Percentiles rank a stretch among this genome's conserved stretches.
phyloP scores from a whole-genome alignment of 2,797 vertebrate species.

The Lophotriccus pileatus region DNA sequence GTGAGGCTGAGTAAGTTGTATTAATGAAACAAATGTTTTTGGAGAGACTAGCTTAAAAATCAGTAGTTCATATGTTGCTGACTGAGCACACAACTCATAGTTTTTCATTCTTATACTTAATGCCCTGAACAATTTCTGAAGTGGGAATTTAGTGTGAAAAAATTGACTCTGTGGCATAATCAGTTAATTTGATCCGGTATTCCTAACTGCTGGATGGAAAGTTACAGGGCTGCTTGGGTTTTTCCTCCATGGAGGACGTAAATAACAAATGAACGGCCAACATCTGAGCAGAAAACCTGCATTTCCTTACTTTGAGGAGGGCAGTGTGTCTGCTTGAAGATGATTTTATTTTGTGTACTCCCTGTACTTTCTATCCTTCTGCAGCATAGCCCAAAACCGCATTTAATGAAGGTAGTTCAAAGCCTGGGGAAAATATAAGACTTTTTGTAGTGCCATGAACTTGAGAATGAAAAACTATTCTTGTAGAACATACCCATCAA shows the following conservation, averaged over 20 bases:
- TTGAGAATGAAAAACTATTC: slow-evolving; percentile 82
- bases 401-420: neutral
- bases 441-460: neutral
- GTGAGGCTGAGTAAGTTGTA: slow-evolving; percentile 20
- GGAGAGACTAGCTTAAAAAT: slow-evolving; percentile 70
- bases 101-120: slow-evolving; percentile 79
- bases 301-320: neutral
- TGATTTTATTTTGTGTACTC: neutral
- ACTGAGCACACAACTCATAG: slow-evolving; percentile 66
- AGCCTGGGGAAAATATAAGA: neutral
- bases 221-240: neutral
- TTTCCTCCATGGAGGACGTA: neutral
- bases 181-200: neutral
- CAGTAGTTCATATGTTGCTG: slow-evolving; percentile 43
- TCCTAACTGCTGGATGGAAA: neutral
- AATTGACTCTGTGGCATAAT: neutral
- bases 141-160: neutral
- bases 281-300: neutral
- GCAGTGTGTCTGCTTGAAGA: neutral
- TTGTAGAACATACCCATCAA: slow-evolving; percentile 72
- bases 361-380: neutral
- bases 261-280: neutral
- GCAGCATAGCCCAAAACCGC: neutral
- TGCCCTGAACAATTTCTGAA: neutral
- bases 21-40: slow-evolving; percentile 64